A percentile compares a stretch with the other conserved stretches of the same genome.
Conservation (phyloP, 2,888 invertebrate genomes). For the Allophyes oxyacanthae region DNA sequence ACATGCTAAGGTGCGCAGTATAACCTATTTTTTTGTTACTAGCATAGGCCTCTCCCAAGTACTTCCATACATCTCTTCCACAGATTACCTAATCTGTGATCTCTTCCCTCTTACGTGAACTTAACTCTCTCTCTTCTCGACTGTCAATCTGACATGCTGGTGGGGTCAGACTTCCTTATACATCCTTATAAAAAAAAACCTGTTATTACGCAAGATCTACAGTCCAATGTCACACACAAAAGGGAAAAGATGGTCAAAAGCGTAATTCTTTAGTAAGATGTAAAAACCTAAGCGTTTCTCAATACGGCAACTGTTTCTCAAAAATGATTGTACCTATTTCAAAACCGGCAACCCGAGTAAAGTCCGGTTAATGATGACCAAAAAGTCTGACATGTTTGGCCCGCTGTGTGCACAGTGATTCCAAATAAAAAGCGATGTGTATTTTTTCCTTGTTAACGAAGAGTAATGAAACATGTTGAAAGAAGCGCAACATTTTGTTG, state of each 20-base stretch:
- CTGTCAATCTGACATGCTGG: no score
- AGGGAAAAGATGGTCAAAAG: constrained; percentile 24
- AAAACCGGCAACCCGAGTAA: constrained; percentile 42
- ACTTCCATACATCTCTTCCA: no score
- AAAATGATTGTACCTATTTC: constrained; percentile 54
- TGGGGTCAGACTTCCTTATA: no score
- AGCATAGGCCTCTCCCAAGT: no score
- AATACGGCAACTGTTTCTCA: constrained; percentile 43
- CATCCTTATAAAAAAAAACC: neutral
- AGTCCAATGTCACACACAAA: constrained; percentile 18
- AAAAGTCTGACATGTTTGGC: constrained; percentile 10
- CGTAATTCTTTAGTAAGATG: constrained; percentile 17
- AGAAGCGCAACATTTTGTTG: neutral
- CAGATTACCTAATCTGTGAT: no score
- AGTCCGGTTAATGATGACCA: constrained; percentile 36
- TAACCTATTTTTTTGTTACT: no score
- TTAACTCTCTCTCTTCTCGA: no score
- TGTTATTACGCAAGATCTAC: constrained; percentile 4
- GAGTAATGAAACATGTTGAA: constrained; percentile 20
- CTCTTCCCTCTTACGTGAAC: no score
- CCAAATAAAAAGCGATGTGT: constrained; percentile 22
- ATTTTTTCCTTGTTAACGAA: constrained; percentile 24
- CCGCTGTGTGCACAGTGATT: constrained; percentile 33
- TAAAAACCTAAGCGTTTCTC: constrained; percentile 50
- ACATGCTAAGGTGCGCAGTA: no score